Evolutionary conservation across 2,797 vertebrate genomes (phyloP).

Genomic region (Siniperca scherzeri): DNA sequence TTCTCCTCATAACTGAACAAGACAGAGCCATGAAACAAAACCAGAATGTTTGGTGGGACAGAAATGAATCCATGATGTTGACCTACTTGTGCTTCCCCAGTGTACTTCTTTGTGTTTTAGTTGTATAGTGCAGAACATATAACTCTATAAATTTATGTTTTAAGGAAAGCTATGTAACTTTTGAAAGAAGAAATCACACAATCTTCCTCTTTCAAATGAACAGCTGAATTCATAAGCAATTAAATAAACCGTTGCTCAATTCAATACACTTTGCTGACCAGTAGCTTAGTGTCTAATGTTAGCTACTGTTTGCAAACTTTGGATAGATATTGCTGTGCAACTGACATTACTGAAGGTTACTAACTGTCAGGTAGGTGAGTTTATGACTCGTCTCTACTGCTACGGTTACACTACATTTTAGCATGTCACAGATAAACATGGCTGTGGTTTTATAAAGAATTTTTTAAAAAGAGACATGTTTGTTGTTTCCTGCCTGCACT

Average conservation of each 20-base stretch:
- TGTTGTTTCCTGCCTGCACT: not conserved
- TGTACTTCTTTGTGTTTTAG: not conserved
- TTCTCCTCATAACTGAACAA: conserved; percentile 28
- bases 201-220: not conserved
- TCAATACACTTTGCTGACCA: not conserved
- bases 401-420: not conserved
- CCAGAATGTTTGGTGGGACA: conserved; percentile 34
- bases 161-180: not conserved
- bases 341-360: not conserved
- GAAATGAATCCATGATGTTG: conserved; percentile 51
- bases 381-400: not conserved
- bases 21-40: conserved; percentile 46
- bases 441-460: not conserved
- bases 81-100: not conserved
- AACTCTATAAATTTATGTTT: not conserved
- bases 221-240: not conserved
- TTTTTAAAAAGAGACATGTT: not conserved
- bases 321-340: not conserved
- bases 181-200: not conserved
- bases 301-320: not conserved
- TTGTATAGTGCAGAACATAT: not conserved
- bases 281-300: not conserved
- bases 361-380: not conserved
- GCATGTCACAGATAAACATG: not conserved
- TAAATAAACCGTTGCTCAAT: not conserved